Evolutionary conservation across 2,888 invertebrate genomes (phyloP), one percentile per base, ranked within the genome.

Genomic region (Pimpla rufipes): DNA sequence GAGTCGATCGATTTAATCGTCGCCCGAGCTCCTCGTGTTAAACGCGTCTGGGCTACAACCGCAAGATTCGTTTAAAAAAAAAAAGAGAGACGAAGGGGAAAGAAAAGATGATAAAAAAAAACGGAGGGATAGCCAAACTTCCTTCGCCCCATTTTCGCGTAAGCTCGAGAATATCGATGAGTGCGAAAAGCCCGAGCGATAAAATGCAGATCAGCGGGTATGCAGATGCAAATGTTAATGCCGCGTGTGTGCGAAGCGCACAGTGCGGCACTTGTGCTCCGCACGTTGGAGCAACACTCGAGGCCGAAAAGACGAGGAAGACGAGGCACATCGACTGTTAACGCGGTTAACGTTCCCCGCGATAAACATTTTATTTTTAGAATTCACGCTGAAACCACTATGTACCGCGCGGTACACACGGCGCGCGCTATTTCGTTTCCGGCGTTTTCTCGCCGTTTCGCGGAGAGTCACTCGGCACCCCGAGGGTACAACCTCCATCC

Each of bases 291-390:
- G 18, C 11, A 16, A 40, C n/a, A 37, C 18, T 35, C 2, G 62
- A 62, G 18, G 6, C 55, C 37, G 21, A 5, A 29, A 29, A 29
- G 3, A 3, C 29, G 29, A n/a, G 42, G 16, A 64, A 52, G 59
- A 68, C 40, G 62, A 50, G 13, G 23, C 37, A n/a, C n/a, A 23
- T 35, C 71, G 57, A 66, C 77, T 64, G 79, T 83, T 83, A 83
- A 83, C 64, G 79, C 71, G 75, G 66, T 79, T 83, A 75, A 79
- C 70, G 79, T 79, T 76, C 76, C n/a, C 52, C 40, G 79, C 70
- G 83, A 83, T 75, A 83, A 83, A 83, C 83, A 83, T 67, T 71
- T 79, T 79, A 79, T 83, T 76, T 79, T 83, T 79, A 79, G 75
- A 83, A n/a, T n/a, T 62, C 71, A 59, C 67, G 75, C 71, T 74